phyloP scores from a whole-genome alignment of 2,888 invertebrate species.

The Pseudoips prasinana region DNA sequence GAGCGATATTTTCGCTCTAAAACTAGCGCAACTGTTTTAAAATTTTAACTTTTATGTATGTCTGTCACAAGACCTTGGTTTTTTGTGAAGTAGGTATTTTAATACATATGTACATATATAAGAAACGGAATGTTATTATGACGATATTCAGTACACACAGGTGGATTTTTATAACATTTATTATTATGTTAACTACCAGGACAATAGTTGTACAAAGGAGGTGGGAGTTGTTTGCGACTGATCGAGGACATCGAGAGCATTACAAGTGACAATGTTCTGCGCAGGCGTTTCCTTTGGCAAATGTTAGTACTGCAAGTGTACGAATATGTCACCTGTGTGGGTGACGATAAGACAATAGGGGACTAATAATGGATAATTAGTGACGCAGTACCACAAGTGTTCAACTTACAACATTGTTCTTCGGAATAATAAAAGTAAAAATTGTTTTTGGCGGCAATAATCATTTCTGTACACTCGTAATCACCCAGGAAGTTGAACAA shows the following conservation, averaged over 20 bases:
- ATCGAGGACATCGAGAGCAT: slow-evolving; percentile 53
- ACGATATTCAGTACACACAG: no score
- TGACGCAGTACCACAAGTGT: slow-evolving; percentile 44
- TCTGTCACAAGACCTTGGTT: no score
- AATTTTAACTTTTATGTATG: no score
- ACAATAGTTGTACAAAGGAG: slow-evolving; percentile 7
- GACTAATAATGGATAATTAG: slow-evolving; percentile 38
- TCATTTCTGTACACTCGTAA: no score
- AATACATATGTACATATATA: no score
- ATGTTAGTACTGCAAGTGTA: slow-evolving; percentile 34
- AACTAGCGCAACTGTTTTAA: no score
- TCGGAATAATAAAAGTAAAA: slow-evolving; percentile 1
- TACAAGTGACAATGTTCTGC: slow-evolving; percentile 35
- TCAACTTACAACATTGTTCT: slow-evolving; percentile 15
- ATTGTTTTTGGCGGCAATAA: no score
- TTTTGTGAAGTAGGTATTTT: no score
- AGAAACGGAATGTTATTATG: no score
- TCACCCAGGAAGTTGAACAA: no score
- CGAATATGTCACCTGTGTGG: slow-evolving; percentile 39
- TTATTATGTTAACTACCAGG: slow-evolving; percentile 1
- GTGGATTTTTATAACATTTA: no score
- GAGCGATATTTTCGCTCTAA: no score
- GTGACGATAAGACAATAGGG: slow-evolving; percentile 49
- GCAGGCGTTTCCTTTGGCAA: slow-evolving; percentile 56
- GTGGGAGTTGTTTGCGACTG: slow-evolving; percentile 38